phyloP scores from a whole-genome alignment of 1,140 invertebrate genomes.

The Drosophila busckii region DNA sequence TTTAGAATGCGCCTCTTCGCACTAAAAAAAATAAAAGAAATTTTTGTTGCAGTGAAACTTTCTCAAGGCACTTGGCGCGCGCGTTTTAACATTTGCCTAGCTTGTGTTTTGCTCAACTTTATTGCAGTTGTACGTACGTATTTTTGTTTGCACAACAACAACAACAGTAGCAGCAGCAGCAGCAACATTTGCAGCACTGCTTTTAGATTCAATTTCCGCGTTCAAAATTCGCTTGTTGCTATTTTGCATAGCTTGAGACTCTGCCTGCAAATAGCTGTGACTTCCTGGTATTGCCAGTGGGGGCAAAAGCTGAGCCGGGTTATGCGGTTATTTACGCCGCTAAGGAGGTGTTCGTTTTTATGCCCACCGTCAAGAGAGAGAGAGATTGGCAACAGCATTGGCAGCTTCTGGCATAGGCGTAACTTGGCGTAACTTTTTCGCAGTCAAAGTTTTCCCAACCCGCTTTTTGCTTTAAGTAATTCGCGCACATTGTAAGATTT shows the following conservation, averaged over 20 bases:
- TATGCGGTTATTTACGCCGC: not conserved
- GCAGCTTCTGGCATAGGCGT: slow-evolving; percentile 57
- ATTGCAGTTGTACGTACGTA: slow-evolving; percentile 30
- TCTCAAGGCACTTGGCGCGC: slow-evolving; percentile 11
- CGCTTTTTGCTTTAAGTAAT: slow-evolving; percentile 57
- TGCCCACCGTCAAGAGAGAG: slow-evolving; percentile 8
- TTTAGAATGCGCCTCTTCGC: slow-evolving; percentile 1
- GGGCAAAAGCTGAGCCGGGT: not conserved
- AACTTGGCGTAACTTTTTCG: slow-evolving; percentile 56
- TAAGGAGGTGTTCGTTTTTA: slow-evolving; percentile 1
- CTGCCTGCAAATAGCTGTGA: slow-evolving; percentile 1
- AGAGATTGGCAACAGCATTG: slow-evolving; percentile 61
- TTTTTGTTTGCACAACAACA: slow-evolving; percentile 51
- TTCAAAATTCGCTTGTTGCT: slow-evolving; percentile 64
- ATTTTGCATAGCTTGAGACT: slow-evolving; percentile 54
- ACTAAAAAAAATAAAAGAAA: too few relatives aligned
- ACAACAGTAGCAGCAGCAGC: slow-evolving; percentile 13
- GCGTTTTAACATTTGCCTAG: slow-evolving; percentile 41
- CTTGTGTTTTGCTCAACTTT: slow-evolving; percentile 61
- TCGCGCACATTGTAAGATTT: slow-evolving; percentile 60
- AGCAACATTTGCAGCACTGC: slow-evolving; percentile 30
- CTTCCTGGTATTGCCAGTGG: not conserved
- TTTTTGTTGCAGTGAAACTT: slow-evolving; percentile 1
- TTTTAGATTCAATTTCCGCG: slow-evolving; percentile 73
- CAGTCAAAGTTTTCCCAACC: slow-evolving; percentile 40